These are phyloP conservation scores for Polypedilum pembai DNA, from an alignment of 1,140 invertebrate species.

Conservation along the genomic window DNA sequence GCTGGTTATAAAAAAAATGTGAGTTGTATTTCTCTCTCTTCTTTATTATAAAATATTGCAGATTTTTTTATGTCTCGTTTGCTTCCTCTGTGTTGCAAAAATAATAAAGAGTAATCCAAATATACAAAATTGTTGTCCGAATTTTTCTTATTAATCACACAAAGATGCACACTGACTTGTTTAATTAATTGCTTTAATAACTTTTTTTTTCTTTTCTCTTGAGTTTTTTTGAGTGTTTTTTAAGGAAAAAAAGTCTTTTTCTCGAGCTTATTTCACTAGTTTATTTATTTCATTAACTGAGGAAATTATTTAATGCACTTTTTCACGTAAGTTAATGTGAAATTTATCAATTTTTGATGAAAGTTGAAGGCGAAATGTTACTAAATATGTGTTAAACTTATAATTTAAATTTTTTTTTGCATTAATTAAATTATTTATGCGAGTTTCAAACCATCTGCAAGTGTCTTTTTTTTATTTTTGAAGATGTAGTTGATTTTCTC, in stretches of 20 bases:
- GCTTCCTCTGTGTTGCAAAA: conserved; percentile 10
- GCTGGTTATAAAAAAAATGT: not conserved
- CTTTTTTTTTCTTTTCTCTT: not conserved
- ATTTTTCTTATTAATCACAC: conserved; percentile 8
- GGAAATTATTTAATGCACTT: not conserved
- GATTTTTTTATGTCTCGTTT: not conserved
- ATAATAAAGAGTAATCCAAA: not conserved
- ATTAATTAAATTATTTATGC: conserved; percentile 20
- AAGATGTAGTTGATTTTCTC: not conserved
- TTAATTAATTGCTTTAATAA: conserved; percentile 8
- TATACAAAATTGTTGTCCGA: not conserved
- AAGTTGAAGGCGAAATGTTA: not conserved
- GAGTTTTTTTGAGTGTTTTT: not conserved
- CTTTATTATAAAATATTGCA: conserved; percentile 10
- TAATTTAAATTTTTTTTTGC: conserved; percentile 6
- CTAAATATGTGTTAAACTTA: not conserved
- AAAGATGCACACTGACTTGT: conserved; percentile 3
- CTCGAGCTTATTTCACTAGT: too few species aligned
- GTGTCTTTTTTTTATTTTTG: not conserved
- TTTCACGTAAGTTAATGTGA: conserved; percentile 3
- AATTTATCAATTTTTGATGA: conserved; percentile 12
- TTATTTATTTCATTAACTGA: not conserved
- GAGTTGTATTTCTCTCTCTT: not conserved
- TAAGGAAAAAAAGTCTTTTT: too few species aligned
- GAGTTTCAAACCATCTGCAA: conserved; percentile 6